Evolutionary conservation across 2,888 invertebrate species (phyloP), one percentile per base, ranked within the genome.

Genomic region (Junonia oenone): DNA sequence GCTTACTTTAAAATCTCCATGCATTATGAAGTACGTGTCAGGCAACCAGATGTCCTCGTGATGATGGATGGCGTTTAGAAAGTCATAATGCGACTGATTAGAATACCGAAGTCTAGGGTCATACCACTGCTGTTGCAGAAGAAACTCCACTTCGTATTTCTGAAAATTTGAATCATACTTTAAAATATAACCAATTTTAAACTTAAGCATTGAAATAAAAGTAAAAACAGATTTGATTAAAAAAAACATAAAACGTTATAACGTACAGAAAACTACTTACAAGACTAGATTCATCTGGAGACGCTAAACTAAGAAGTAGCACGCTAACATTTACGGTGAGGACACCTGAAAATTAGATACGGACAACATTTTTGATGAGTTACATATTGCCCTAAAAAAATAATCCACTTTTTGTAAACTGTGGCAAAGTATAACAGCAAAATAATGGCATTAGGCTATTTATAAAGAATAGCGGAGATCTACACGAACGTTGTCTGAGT

Each of bases 91-190:
- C 68, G 96, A 96, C 82, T 95, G 95, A 88, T 97, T 97, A 74
- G 95, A 95, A 90, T 97, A 97, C 68, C 94, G 93, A 70, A 98
- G 90, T 64, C 98, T 93, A 40, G 96, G 96, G 83, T 98, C 98
- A 86, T 94, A 94, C 98, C 98, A 98, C 91, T 96, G 96, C 84
- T 97, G 97, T 82, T 97, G 96, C 71, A 98, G 93, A 67, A 98
- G 92, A 85, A 98, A 97, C 86, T 98, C 98, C 77, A 98, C 97
- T 90, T 98, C 97, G 91, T 98, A 98, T 95, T 97, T 98, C 97
- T 97, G 92, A 90, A 91, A 11, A 47, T 53, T 47, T 29, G n/a
- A n/a, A 9, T 14, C 15, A 27, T 40, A 29, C 5, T 9, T 19
- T 29, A 27, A 11, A 27, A 13, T 22, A 26, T 15, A 22, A 6